A percentile compares a stretch with the other conserved stretches of the same genome.
These are phyloP conservation scores for Callopanchax toddi DNA, from an alignment of 2,113 vertebrate species.

Conservation along the genomic window DNA sequence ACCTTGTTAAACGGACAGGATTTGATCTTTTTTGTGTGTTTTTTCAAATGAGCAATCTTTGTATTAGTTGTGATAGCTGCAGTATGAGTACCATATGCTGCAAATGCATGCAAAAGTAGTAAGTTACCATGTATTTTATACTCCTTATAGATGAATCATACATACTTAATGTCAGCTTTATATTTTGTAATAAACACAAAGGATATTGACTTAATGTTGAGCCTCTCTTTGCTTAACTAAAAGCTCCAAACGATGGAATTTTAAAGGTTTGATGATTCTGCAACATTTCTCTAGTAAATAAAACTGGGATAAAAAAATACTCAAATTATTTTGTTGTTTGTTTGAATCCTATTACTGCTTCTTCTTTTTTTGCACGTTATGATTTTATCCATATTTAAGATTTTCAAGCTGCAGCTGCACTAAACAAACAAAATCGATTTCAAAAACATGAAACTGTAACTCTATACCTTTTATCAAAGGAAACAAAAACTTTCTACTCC, in stretches of 20 bases:
- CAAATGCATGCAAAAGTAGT: slow-evolving; percentile 5
- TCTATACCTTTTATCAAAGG: no score
- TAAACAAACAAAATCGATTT: slow-evolving; percentile 16
- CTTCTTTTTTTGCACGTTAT: no score
- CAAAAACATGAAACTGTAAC: slow-evolving; percentile 4
- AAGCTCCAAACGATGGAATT: no score
- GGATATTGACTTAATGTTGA: neutral
- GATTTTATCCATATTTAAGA: slow-evolving; percentile 7
- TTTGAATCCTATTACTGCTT: no score
- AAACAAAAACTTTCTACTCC: slow-evolving; percentile 19
- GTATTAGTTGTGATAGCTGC: slow-evolving; percentile 12
- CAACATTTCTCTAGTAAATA: no score
- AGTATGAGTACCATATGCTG: neutral
- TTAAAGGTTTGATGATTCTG: no score
- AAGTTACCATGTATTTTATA: slow-evolving; percentile 25
- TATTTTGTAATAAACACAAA: slow-evolving; percentile 2
- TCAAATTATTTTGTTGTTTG: no score
- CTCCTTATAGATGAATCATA: slow-evolving; percentile 16
- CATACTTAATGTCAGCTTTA: slow-evolving; percentile 20
- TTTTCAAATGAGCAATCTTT: slow-evolving; percentile 31
- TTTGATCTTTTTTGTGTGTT: slow-evolving; percentile 26
- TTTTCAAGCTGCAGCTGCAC: slow-evolving; percentile 8
- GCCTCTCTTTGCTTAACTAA: slow-evolving; percentile 1
- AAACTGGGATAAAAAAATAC: no score
- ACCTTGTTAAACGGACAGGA: slow-evolving; percentile 35